Conservation (phyloP, 2,113 vertebrate species). For the Cynoglossus semilaevis region DNA sequence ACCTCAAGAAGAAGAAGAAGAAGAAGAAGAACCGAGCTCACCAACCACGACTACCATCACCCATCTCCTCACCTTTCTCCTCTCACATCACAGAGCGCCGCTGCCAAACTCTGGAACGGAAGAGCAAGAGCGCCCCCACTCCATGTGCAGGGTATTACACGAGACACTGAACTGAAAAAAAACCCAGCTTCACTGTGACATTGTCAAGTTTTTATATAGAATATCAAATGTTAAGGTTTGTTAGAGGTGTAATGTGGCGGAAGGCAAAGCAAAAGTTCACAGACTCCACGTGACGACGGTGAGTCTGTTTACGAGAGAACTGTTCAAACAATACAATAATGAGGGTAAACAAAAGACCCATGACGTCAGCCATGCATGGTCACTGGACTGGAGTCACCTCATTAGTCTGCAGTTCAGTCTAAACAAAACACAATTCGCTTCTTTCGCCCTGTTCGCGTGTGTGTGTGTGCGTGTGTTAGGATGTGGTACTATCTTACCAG, state of each 20-base stretch:
- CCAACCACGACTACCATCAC: not conserved
- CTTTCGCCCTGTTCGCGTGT: not conserved
- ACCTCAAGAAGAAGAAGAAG: slow-evolving; percentile 54
- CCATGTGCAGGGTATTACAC: slow-evolving; percentile 29
- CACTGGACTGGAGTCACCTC: slow-evolving; percentile 13
- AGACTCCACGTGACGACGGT: too few species aligned
- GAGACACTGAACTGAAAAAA: slow-evolving; percentile 1
- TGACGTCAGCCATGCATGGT: not conserved
- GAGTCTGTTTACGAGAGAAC: not conserved
- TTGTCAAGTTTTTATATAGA: too few species aligned
- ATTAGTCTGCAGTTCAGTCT: slow-evolving; percentile 20
- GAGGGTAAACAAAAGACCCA: not conserved
- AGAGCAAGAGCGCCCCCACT: slow-evolving; percentile 70
- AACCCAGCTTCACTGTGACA: not conserved
- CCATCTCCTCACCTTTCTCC: not conserved
- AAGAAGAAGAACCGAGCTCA: too few species aligned
- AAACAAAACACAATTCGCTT: slow-evolving; percentile 5
- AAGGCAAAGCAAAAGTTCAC: too few species aligned
- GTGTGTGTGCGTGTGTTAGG: slow-evolving; percentile 16
- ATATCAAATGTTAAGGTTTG: not conserved
- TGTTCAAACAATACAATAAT: not conserved
- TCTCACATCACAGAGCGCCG: slow-evolving; percentile 26
- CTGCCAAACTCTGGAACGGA: slow-evolving; percentile 12
- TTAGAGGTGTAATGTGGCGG: too few species aligned
- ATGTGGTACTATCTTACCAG: slow-evolving; percentile 14